Evolutionary conservation across 2,888 invertebrate genomes (phyloP).

Genomic region (Theretra japonica): DNA sequence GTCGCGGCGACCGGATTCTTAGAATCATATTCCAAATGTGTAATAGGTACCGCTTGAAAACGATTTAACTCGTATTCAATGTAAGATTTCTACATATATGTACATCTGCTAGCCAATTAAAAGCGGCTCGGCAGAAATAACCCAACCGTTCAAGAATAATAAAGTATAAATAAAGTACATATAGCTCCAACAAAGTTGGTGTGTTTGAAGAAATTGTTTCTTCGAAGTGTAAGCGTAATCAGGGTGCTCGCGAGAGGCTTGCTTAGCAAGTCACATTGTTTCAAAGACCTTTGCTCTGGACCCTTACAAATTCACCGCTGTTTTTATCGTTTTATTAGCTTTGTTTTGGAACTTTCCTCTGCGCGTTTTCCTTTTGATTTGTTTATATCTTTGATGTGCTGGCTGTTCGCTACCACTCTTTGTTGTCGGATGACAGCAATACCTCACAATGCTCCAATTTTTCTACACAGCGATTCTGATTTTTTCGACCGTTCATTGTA

Average conservation of each 20-base stretch:
- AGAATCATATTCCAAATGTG: constrained; percentile 3
- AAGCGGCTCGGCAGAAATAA: neutral
- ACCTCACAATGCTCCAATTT: constrained; percentile 45
- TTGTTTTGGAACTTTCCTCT: constrained; percentile 69
- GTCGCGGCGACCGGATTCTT: neutral
- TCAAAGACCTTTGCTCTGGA: constrained; percentile 63
- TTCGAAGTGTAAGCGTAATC: constrained; percentile 62
- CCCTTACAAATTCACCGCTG: constrained; percentile 69
- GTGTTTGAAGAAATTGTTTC: constrained; percentile 53
- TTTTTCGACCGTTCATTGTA: constrained; percentile 30
- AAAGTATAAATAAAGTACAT: constrained; percentile 16
- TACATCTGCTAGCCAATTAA: neutral
- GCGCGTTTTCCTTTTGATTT: constrained; percentile 59
- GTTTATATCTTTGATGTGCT: constrained; percentile 67
- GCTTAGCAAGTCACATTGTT: constrained; percentile 68
- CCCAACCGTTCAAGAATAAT: neutral
- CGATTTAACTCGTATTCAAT: neutral
- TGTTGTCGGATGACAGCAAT: constrained; percentile 38
- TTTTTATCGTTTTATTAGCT: constrained; percentile 75
- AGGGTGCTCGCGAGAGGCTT: constrained; percentile 52
- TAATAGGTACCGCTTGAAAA: neutral
- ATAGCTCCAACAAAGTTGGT: constrained; percentile 37
- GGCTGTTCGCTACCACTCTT: constrained; percentile 42
- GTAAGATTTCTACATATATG: neutral
- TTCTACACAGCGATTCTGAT: constrained; percentile 41